Evolutionary conservation across 2,113 vertebrate species (phyloP).

Genomic region (Crotalus viridis): DNA sequence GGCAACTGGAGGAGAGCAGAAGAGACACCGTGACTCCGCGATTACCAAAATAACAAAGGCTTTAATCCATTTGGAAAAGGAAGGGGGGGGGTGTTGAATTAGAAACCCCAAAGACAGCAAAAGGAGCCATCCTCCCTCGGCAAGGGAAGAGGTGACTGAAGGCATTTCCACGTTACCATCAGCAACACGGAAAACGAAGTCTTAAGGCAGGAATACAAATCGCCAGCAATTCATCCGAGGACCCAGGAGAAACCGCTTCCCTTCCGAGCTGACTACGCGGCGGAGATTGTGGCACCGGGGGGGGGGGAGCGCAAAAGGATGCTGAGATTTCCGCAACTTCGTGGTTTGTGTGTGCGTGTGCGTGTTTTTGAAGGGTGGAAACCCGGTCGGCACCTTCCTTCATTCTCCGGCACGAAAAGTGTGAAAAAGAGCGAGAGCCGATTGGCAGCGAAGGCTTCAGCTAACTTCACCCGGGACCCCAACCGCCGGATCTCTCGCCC

Average conservation of each 20-base stretch:
- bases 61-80: not conserved
- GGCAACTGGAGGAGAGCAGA: not conserved
- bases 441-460: conserved; percentile 16
- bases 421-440: not conserved
- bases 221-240: not conserved
- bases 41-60: not conserved
- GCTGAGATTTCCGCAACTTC: conserved; percentile 36
- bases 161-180: not conserved
- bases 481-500: conserved; percentile 35
- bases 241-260: not conserved
- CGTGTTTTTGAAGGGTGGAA: not conserved
- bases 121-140: not conserved
- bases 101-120: not conserved
- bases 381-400: not conserved
- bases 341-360: no score
- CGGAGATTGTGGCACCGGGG: not conserved
- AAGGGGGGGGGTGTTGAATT: not conserved
- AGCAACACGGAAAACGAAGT: not conserved
- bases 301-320: not conserved
- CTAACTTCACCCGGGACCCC: not conserved
- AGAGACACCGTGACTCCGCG: no score
- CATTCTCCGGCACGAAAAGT: not conserved
- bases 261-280: not conserved
- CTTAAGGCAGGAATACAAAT: not conserved
- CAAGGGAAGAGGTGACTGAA: not conserved